Conservation (phyloP, 2,888 invertebrate genomes). For the Ochropacha duplaris region DNA sequence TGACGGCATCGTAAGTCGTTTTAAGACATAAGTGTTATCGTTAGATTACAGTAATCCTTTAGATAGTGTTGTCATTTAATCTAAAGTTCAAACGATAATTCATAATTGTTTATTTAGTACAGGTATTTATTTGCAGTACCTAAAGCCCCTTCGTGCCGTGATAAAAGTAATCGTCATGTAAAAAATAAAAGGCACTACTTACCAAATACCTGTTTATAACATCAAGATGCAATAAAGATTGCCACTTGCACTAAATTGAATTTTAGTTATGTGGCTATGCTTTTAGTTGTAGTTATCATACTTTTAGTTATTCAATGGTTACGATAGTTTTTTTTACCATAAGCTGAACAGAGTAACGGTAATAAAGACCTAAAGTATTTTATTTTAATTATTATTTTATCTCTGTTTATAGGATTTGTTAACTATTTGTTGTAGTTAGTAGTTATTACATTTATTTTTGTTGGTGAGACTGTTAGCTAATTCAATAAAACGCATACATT, state of each 20-base stretch:
- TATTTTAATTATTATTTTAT: no score
- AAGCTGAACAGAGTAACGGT: no score
- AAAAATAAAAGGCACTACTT: background rate
- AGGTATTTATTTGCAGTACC: background rate
- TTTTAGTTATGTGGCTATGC: no score
- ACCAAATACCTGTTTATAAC: background rate
- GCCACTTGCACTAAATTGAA: background rate
- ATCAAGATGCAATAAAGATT: background rate
- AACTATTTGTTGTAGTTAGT: no score
- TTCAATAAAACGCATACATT: background rate
- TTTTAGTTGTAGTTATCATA: no score
- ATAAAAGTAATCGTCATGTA: background rate
- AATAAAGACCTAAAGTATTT: no score
- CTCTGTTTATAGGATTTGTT: no score
- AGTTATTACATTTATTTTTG: no score
- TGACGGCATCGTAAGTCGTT: conserved; percentile 20
- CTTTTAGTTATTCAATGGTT: no score
- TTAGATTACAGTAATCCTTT: conserved; percentile 26
- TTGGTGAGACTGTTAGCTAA: background rate
- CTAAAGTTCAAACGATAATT: conserved; percentile 13
- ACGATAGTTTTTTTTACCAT: no score
- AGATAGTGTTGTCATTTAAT: conserved; percentile 26
- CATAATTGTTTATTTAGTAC: background rate
- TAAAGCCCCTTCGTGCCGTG: background rate
- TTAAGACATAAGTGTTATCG: conserved; percentile 10